Evolutionary conservation across 1,140 invertebrate species (phyloP).

Genomic region (Propsilocerus akamusi): DNA sequence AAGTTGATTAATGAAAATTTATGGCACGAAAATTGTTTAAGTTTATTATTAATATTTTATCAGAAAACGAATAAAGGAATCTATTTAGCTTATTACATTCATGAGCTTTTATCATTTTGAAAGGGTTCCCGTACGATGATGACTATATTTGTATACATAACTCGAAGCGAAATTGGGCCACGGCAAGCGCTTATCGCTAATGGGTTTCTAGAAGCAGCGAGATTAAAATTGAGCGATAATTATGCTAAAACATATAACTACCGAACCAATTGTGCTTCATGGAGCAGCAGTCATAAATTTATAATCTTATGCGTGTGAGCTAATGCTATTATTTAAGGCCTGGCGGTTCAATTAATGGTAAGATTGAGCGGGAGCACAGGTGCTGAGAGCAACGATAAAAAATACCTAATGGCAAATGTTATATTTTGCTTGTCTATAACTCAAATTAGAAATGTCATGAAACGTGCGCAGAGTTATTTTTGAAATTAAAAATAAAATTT

Average conservation of each 20-base stretch:
- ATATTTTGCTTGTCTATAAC: too few species aligned
- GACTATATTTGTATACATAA: too few species aligned
- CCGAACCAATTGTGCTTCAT: background rate
- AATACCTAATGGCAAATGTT: too few species aligned
- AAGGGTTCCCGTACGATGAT: too few species aligned
- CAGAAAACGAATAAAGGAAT: too few species aligned
- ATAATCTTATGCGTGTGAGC: background rate
- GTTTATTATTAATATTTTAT: background rate
- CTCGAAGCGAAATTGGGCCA: too few species aligned
- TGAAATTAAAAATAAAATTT: too few species aligned
- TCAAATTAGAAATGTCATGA: too few species aligned
- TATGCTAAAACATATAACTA: background rate
- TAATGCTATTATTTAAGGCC: too few species aligned
- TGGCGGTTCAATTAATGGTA: background rate
- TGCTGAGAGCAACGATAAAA: too few species aligned
- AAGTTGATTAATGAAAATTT: background rate
- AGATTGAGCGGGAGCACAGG: too few species aligned
- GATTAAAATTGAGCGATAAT: background rate
- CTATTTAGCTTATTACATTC: background rate
- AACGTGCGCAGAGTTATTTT: too few species aligned
- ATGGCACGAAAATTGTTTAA: background rate
- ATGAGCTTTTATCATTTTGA: conserved; percentile 1
- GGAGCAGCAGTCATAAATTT: conserved; percentile 1
- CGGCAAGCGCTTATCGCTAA: conserved; percentile 2
- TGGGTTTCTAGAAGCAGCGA: background rate